These are phyloP conservation scores for Cataglyphis cursor DNA, from an alignment of 2,888 invertebrate species.

Conservation along the genomic window DNA sequence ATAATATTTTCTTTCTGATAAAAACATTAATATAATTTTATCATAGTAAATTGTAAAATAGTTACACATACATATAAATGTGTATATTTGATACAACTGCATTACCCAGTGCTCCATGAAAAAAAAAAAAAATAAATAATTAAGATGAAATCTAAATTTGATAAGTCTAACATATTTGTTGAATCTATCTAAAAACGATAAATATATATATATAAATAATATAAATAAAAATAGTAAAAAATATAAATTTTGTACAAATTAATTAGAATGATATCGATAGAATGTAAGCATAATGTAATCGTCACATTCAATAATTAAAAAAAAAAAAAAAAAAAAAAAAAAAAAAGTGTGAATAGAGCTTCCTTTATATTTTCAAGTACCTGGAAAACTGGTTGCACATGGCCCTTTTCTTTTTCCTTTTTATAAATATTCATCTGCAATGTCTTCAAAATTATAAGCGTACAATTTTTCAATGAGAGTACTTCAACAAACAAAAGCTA, in stretches of 20 bases:
- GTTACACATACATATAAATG: not conserved
- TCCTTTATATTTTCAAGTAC: not conserved
- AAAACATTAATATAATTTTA: slow-evolving; percentile 26
- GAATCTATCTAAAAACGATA: not conserved
- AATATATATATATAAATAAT: not conserved
- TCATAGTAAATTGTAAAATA: slow-evolving; percentile 22
- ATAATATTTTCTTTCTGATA: slow-evolving; percentile 20
- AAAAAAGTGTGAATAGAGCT: not conserved
- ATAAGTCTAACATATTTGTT: not conserved
- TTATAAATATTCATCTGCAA: slow-evolving; percentile 27
- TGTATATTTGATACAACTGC: slow-evolving; percentile 38
- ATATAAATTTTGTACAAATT: not conserved
- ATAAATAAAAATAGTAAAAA: not conserved
- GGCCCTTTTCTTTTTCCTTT: slow-evolving; percentile 50
- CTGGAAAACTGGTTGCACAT: slow-evolving; percentile 66
- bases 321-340: too few species aligned
- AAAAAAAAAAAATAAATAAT: not conserved
- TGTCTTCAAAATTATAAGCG: not conserved
- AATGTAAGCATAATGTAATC: not conserved
- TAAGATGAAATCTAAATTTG: not conserved
- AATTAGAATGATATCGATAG: not conserved
- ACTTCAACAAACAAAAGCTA: slow-evolving; percentile 1
- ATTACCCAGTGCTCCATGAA: slow-evolving; percentile 55
- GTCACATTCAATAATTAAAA: not conserved
- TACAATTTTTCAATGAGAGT: slow-evolving; percentile 19